Percentiles rank a stretch among this genome's conserved stretches.
phyloP scores from a whole-genome alignment of 2,888 invertebrate species.

The Hoplodrina blanda region DNA sequence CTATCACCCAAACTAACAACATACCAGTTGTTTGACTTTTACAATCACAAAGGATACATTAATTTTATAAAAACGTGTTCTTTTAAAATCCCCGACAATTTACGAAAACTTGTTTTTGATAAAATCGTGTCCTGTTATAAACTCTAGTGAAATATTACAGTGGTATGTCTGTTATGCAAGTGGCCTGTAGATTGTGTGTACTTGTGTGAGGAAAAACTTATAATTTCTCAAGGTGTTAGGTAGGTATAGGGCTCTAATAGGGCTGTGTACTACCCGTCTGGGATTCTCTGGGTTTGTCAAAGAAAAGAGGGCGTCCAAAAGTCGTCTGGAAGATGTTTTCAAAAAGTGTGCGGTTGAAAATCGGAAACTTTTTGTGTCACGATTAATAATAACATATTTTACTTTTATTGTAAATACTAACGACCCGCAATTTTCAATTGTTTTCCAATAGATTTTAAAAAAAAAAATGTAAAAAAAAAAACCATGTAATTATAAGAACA shows the following conservation, averaged over 20 bases:
- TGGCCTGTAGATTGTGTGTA: background rate
- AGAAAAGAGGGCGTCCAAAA: no score
- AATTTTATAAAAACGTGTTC: conserved; percentile 30
- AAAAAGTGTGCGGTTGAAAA: no score
- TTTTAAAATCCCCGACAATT: conserved; percentile 6
- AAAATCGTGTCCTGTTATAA: background rate
- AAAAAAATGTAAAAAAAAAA: no score
- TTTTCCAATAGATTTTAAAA: no score
- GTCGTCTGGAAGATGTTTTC: no score
- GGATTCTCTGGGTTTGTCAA: no score
- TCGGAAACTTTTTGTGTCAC: no score
- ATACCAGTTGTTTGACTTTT: conserved; percentile 33
- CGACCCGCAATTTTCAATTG: no score
- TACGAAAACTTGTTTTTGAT: conserved; percentile 22
- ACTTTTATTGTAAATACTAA: no score
- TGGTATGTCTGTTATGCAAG: conserved; percentile 7
- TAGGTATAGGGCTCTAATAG: background rate
- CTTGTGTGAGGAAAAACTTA: conserved; percentile 22
- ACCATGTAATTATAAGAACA: no score
- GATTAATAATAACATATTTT: no score
- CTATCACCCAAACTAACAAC: background rate
- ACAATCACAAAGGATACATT: conserved; percentile 22
- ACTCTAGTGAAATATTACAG: conserved; percentile 12
- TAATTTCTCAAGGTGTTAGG: conserved; percentile 38
- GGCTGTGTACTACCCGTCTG: no score